These are phyloP conservation scores for Selenia dentaria DNA, from an alignment of 2,888 invertebrate species.

Conservation along the genomic window DNA sequence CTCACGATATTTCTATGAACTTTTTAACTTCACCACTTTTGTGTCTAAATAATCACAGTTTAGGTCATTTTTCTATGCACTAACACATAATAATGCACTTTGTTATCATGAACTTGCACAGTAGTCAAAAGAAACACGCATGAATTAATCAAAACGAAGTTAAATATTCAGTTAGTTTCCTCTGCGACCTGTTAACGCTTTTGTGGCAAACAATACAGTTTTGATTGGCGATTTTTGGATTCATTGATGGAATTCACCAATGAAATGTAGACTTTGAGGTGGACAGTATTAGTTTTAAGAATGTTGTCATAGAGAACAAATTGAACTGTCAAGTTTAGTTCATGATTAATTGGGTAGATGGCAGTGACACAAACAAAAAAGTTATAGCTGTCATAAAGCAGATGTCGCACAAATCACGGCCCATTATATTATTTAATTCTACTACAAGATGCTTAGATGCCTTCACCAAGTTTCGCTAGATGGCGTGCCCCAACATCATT, in stretches of 20 bases:
- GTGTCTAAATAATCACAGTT: slow-evolving; percentile 68
- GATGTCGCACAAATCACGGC: too few relatives aligned
- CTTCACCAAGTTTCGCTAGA: too few relatives aligned
- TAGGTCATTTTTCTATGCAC: slow-evolving; percentile 79
- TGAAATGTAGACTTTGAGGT: too few relatives aligned
- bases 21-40: slow-evolving; percentile 57
- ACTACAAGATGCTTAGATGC: too few relatives aligned
- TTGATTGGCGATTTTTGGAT: neutral
- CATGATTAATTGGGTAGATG: slow-evolving; percentile 1
- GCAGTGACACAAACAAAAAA: neutral
- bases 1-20: slow-evolving; percentile 55
- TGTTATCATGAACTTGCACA: slow-evolving; percentile 76
- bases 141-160: slow-evolving; percentile 36
- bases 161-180: slow-evolving; percentile 37
- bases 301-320: slow-evolving; percentile 9
- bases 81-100: slow-evolving; percentile 72
- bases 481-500: too few relatives aligned
- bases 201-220: neutral
- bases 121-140: slow-evolving; percentile 55
- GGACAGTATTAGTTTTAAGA: too few relatives aligned
- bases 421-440: too few relatives aligned
- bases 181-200: slow-evolving; percentile 2
- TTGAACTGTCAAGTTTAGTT: slow-evolving; percentile 9
- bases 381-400: neutral
- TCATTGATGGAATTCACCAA: neutral